These are phyloP conservation scores for Hemiscyllium ocellatum DNA, from an alignment of 2,113 vertebrate species.

Conservation along the genomic window DNA sequence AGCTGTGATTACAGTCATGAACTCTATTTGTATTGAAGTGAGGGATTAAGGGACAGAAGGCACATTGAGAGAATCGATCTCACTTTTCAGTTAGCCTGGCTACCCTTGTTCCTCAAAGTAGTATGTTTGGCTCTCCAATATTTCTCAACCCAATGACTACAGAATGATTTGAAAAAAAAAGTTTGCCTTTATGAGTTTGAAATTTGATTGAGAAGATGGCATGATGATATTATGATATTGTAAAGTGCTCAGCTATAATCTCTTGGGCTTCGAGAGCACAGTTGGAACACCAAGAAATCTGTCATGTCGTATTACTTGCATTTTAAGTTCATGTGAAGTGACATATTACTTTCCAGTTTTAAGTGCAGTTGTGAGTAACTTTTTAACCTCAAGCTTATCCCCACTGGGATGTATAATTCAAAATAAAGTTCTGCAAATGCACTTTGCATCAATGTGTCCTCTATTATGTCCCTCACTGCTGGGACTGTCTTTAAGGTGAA, in stretches of 20 bases:
- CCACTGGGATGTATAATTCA: background rate
- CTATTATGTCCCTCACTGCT: background rate
- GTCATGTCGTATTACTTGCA: background rate
- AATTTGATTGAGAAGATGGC: background rate
- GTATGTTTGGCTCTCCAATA: background rate
- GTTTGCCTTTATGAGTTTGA: background rate
- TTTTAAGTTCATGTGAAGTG: background rate
- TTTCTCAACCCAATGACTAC: background rate
- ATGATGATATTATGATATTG: background rate
- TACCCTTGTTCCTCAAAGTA: background rate
- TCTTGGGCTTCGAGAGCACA: background rate
- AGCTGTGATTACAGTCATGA: background rate
- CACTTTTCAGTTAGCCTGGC: background rate
- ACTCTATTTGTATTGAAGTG: background rate
- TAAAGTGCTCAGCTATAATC: background rate
- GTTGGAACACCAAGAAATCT: background rate
- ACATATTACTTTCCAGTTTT: background rate
- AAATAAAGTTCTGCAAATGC: background rate
- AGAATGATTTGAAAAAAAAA: background rate
- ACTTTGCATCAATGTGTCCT: background rate
- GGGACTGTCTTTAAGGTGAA: background rate
- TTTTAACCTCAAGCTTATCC: background rate
- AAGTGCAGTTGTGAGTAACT: conserved; percentile 5
- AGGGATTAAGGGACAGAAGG: background rate
- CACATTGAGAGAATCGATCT: background rate